Evolutionary conservation across 2,888 invertebrate species (phyloP).

Genomic region (Chalcosyrphus nemorum): DNA sequence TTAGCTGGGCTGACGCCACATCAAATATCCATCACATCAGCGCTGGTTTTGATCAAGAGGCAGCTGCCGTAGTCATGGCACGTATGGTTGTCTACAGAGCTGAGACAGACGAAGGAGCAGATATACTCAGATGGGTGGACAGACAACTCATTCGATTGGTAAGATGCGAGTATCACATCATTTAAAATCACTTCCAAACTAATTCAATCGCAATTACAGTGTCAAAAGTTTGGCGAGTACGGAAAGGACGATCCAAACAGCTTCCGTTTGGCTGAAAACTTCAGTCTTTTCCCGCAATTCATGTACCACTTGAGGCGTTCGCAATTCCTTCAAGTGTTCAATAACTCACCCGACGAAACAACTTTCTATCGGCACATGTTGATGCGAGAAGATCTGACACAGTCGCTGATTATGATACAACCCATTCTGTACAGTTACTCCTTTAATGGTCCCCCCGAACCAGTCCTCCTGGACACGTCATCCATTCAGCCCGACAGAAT

Average conservation of each 20-base stretch:
- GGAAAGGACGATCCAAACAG: constrained; percentile 98
- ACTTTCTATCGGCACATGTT: constrained; percentile 99
- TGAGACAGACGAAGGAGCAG: constrained; percentile 97
- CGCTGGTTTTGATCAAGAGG: constrained; percentile 98
- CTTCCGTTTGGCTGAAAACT: constrained; percentile 97
- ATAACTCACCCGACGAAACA: constrained; percentile 99
- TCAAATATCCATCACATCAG: constrained; percentile 94
- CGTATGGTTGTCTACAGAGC: constrained; percentile 98
- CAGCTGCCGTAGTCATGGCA: constrained; percentile 98
- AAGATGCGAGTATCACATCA: constrained; percentile 74
- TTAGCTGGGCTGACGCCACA: constrained; percentile 97
- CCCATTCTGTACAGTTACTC: constrained; percentile 99
- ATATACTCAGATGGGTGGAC: constrained; percentile 99
- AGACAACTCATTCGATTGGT: constrained; percentile 98
- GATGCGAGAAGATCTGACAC: constrained; percentile 98
- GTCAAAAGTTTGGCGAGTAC: constrained; percentile 99
- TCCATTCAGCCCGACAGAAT: constrained; percentile 99
- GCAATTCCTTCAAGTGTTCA: constrained; percentile 99
- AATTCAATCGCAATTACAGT: constrained; percentile 84
- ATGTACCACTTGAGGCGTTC: constrained; percentile 99
- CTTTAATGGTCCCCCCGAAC: constrained; percentile 98
- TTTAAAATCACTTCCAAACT: not conserved
- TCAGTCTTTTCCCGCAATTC: constrained; percentile 99
- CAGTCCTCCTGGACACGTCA: constrained; percentile 97
- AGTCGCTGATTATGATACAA: constrained; percentile 99